phyloP scores from a whole-genome alignment of 2,888 invertebrate genomes.

The Dusona sp. region DNA sequence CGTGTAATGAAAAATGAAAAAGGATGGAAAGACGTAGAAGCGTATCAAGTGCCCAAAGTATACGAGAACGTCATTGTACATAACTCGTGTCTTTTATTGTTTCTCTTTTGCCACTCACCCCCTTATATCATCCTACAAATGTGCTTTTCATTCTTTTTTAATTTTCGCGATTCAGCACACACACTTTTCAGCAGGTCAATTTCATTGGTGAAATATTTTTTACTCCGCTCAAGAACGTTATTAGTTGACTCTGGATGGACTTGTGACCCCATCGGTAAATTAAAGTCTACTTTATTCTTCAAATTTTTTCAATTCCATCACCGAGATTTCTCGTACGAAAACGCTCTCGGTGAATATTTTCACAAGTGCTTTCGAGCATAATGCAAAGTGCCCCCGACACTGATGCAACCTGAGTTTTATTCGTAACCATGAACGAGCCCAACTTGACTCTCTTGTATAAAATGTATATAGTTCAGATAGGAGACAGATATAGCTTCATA shows the following conservation, averaged over 20 bases:
- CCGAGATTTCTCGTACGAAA: not conserved
- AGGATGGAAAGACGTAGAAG: not conserved
- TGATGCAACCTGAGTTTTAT: conserved; percentile 27
- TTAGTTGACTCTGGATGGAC: not conserved
- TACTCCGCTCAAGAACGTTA: not conserved
- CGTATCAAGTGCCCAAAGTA: conserved; percentile 10
- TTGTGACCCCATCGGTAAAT: not conserved
- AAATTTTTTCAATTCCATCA: conserved; percentile 16
- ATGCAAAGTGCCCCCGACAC: conserved; percentile 24
- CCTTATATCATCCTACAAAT: not conserved
- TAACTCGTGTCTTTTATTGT: conserved; percentile 8
- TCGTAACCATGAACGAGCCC: conserved; percentile 37
- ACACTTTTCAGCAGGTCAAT: not conserved
- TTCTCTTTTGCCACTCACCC: not conserved
- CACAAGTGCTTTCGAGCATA: conserved; percentile 25
- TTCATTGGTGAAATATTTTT: not conserved
- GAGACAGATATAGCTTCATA: conserved; percentile 1
- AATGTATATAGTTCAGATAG: not conserved
- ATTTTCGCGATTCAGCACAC: too few relatives aligned
- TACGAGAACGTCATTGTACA: conserved; percentile 15
- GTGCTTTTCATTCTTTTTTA: too few relatives aligned
- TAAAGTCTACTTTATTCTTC: not conserved
- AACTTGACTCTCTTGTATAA: conserved; percentile 15
- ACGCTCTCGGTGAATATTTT: conserved; percentile 1
- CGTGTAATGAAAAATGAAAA: not conserved